Percentiles rank a stretch among this genome's conserved stretches.
Evolutionary conservation across 2,113 vertebrate species (phyloP).

Genomic region (Orientallactaga bullata): DNA sequence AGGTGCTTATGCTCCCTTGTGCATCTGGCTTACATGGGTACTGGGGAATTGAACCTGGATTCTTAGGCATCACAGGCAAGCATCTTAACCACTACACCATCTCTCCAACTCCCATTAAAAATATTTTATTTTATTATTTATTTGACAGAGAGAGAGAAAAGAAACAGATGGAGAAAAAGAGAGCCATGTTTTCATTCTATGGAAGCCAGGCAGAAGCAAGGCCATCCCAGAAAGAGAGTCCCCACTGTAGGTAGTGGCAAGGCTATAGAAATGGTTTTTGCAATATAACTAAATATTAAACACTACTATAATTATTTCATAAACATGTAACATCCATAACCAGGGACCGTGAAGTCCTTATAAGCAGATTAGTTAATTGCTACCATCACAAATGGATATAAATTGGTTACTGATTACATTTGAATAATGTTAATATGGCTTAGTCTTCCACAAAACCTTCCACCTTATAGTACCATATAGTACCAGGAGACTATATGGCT

Average conservation of each 20-base stretch:
- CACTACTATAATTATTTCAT: background rate
- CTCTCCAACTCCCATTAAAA: too few relatives aligned
- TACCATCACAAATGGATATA: constrained; percentile 42
- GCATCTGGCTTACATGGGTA: too few relatives aligned
- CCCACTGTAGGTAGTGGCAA: background rate
- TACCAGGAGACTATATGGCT: background rate
- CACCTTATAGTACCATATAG: background rate
- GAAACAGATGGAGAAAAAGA: too few relatives aligned
- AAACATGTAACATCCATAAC: background rate
- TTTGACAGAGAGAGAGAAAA: too few relatives aligned
- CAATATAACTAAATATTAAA: background rate
- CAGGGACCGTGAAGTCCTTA: background rate
- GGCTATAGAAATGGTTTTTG: background rate
- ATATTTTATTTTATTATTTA: too few relatives aligned
- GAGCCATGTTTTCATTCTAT: background rate
- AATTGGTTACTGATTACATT: constrained; percentile 31
- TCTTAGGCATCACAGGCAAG: too few relatives aligned
- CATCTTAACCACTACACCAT: too few relatives aligned
- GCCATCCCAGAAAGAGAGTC: background rate
- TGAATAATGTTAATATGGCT: constrained; percentile 30
- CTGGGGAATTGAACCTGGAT: too few relatives aligned
- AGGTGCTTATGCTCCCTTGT: too few relatives aligned
- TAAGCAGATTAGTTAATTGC: constrained; percentile 1
- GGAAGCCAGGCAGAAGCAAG: background rate
- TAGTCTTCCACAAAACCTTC: background rate